Percentiles rank a stretch among this genome's conserved stretches.
These are phyloP conservation scores for Montipora capricornis DNA, from an alignment of 64 coral and sea anemone species.

Conservation along the genomic window DNA sequence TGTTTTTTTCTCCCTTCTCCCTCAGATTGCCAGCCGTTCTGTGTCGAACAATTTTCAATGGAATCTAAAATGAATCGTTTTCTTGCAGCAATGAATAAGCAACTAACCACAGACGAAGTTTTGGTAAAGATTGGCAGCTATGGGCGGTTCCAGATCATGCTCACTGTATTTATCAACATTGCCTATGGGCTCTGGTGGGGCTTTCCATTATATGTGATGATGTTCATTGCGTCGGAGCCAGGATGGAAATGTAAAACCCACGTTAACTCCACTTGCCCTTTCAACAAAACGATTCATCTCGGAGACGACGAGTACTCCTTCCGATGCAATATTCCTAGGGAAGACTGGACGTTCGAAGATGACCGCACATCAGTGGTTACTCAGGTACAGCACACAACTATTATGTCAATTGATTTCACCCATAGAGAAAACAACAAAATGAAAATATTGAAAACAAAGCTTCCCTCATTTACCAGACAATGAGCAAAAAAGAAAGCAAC, in stretches of 20 bases:
- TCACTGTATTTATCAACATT: conserved; percentile 6
- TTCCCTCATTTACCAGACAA: too few species aligned
- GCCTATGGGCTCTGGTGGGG: neutral
- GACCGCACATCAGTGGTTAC: conserved; percentile 44
- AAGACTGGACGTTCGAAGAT: conserved; percentile 76
- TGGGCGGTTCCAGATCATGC: conserved; percentile 30
- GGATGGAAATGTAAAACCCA: conserved; percentile 28
- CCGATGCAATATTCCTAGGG: conserved; percentile 68
- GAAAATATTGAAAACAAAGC: too few species aligned
- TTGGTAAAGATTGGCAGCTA: conserved; percentile 76
- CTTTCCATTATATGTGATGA: neutral
- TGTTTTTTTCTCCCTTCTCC: too few species aligned
- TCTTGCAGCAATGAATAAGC: conserved; percentile 1
- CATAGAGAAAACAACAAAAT: too few species aligned
- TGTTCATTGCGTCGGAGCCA: conserved; percentile 46
- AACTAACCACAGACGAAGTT: conserved; percentile 61
- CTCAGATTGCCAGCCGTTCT: too few species aligned
- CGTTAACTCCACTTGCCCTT: conserved; percentile 43
- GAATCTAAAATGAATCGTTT: neutral
- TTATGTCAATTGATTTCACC: too few species aligned
- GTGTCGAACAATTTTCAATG: too few species aligned
- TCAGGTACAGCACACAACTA: neutral
- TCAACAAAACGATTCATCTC: conserved; percentile 12
- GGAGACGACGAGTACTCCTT: conserved; percentile 42
- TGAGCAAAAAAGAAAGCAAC: too few species aligned